Percentiles rank a stretch among this genome's conserved stretches.
These are phyloP conservation scores for Scaptomyza hsui DNA, from an alignment of 1,140 invertebrate species.

Conservation along the genomic window DNA sequence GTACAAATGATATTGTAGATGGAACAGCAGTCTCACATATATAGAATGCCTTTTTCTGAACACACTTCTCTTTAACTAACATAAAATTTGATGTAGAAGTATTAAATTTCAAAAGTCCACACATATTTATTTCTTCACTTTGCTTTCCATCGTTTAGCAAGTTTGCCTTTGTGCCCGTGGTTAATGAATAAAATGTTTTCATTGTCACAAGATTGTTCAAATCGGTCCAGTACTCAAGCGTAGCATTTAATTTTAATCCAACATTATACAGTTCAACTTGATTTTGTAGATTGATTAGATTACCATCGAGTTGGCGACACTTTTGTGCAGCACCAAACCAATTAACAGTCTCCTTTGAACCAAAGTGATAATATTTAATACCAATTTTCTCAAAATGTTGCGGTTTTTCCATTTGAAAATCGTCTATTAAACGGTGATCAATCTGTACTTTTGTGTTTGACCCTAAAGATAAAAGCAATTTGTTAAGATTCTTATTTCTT, in stretches of 20 bases:
- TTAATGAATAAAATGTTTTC: slow-evolving; percentile 11
- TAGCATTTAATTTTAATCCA: neutral
- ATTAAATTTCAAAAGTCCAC: slow-evolving; percentile 7
- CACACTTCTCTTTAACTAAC: neutral
- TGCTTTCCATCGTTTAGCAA: neutral
- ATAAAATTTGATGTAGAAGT: neutral
- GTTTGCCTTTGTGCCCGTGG: neutral
- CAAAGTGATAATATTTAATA: slow-evolving; percentile 13
- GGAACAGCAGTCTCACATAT: slow-evolving; percentile 29
- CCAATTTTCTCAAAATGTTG: slow-evolving; percentile 5
- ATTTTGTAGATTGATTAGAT: slow-evolving; percentile 28
- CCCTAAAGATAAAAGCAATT: neutral
- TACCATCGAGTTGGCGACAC: slow-evolving; percentile 10
- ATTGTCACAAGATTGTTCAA: slow-evolving; percentile 11
- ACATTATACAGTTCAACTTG: neutral
- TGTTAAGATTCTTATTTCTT: neutral
- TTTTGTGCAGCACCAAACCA: slow-evolving; percentile 26
- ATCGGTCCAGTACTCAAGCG: slow-evolving; percentile 26
- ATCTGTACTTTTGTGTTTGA: neutral
- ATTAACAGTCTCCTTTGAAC: neutral
- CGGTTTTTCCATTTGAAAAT: neutral
- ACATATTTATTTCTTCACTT: neutral
- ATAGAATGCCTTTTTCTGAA: neutral
- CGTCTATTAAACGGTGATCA: neutral
- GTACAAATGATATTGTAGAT: too few relatives aligned